Evolutionary conservation across 2,888 invertebrate species (phyloP).

Genomic region (Ptychoptera albimana): DNA sequence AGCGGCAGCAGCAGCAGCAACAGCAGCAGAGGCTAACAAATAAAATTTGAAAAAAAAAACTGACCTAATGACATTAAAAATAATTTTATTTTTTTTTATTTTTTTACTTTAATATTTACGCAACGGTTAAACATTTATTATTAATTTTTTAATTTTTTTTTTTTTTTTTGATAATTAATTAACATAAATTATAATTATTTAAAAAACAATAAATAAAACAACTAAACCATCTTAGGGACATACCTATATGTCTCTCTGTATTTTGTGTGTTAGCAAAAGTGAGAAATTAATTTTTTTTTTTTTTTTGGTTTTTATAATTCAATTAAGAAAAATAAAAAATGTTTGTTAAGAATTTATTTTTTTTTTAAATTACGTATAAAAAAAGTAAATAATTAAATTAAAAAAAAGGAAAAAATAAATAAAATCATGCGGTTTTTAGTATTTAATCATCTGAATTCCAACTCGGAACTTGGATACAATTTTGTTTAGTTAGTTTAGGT

Average conservation of each 20-base stretch:
- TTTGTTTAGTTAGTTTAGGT: no score
- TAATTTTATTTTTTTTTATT: constrained; percentile 1
- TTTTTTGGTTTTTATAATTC: neutral
- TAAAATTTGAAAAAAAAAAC: constrained; percentile 3
- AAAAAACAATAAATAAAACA: neutral
- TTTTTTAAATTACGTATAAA: no score
- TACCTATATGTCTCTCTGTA: constrained; percentile 15
- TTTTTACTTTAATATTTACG: neutral
- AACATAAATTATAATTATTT: no score
- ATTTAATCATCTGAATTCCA: no score
- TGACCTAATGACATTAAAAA: constrained; percentile 5
- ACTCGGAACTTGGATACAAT: no score
- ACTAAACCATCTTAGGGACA: constrained; percentile 10
- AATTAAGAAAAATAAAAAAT: no score
- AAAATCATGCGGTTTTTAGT: no score
- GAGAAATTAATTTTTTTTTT: neutral
- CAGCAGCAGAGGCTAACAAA: constrained; percentile 1
- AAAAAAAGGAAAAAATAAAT: no score
- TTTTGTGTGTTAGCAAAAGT: constrained; percentile 3
- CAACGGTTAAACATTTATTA: neutral
- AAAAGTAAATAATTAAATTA: no score
- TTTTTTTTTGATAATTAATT: neutral
- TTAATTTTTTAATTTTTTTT: constrained; percentile 1
- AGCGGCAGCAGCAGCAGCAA: no score
- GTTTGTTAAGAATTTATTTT: no score